phyloP scores from a whole-genome alignment of 2,113 vertebrate species.

The Bos javanicus region DNA sequence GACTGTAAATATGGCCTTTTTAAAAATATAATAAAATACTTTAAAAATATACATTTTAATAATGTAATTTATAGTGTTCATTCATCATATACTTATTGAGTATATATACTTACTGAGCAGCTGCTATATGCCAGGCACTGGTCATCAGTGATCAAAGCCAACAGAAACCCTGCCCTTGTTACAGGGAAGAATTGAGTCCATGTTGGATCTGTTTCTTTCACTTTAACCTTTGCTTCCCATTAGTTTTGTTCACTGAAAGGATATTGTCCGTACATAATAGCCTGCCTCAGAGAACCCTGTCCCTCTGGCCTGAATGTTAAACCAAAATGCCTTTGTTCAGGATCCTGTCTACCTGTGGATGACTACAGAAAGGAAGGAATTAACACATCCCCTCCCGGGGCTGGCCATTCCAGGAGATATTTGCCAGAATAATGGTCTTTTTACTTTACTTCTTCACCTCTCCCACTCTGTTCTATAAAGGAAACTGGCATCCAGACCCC shows the following conservation, averaged over 20 bases:
- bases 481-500: neutral
- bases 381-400: neutral
- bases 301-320: neutral
- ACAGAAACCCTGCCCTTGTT: neutral
- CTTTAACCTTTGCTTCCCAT: neutral
- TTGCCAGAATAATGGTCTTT: neutral
- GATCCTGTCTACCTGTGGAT: neutral
- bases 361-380: neutral
- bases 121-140: neutral
- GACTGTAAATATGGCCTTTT: slow-evolving; percentile 39
- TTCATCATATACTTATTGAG: neutral
- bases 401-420: neutral
- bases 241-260: neutral
- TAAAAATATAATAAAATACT: slow-evolving; percentile 34
- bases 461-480: neutral
- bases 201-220: neutral
- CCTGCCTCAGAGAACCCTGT: neutral
- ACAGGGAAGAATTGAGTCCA: neutral
- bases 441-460: neutral
- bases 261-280: neutral
- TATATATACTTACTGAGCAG: neutral
- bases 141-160: neutral
- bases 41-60: neutral
- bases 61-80: neutral
- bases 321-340: neutral